These are phyloP conservation scores for Papilio xuthus DNA, from an alignment of 1,140 invertebrate species.

Conservation along the genomic window DNA sequence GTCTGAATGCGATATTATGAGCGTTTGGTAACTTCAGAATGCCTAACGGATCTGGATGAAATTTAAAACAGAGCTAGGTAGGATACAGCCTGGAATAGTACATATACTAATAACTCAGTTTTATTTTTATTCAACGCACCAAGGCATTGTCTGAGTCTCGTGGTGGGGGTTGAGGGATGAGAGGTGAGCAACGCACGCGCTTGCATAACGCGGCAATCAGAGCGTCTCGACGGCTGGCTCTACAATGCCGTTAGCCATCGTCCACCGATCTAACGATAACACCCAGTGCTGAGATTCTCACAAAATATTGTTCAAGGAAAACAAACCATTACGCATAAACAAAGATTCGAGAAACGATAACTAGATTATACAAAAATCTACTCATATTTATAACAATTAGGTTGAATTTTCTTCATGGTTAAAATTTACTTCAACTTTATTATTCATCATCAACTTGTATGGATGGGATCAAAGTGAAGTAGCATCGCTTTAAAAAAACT, in stretches of 20 bases:
- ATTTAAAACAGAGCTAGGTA: no score
- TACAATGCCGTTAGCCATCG: constrained; percentile 16
- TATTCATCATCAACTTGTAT: no score
- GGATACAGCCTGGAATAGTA: no score
- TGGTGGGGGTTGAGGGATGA: not conserved
- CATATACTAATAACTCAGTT: no score
- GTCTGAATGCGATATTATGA: no score
- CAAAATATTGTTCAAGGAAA: not conserved
- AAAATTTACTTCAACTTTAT: no score
- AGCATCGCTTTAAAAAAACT: no score
- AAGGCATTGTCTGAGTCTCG: not conserved
- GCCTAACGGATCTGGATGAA: no score
- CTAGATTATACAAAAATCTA: not conserved
- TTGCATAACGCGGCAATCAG: constrained; percentile 69
- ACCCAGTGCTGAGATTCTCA: not conserved
- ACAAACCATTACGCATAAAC: not conserved
- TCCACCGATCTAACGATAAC: constrained; percentile 17
- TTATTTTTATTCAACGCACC: no score
- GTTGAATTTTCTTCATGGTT: no score
- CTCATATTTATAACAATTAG: not conserved
- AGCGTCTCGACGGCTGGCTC: constrained; percentile 59
- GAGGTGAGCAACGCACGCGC: constrained; percentile 48
- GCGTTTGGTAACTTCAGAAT: no score
- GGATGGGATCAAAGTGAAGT: no score
- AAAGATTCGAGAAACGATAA: not conserved